Conservation (phyloP, 1,140 invertebrate species). For the Fopius arisanus region DNA sequence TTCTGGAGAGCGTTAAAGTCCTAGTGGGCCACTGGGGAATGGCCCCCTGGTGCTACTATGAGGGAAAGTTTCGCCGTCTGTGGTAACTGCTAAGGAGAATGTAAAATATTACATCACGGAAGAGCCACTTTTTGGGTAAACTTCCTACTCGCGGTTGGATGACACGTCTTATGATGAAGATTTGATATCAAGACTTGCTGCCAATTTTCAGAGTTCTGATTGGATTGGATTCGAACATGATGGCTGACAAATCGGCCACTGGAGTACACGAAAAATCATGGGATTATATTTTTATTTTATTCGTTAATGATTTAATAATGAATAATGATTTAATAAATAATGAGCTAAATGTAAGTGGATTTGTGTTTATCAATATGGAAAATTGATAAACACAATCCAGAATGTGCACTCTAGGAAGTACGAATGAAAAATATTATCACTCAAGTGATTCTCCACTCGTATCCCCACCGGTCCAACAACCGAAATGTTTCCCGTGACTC, state of each 20-base stretch:
- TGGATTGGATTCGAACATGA: too few relatives aligned
- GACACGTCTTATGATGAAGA: background rate
- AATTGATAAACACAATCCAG: too few relatives aligned
- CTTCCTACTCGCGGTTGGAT: constrained; percentile 28
- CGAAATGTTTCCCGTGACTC: constrained; percentile 8
- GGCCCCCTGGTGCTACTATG: constrained; percentile 21
- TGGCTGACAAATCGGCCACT: too few relatives aligned
- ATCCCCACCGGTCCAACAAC: constrained; percentile 14
- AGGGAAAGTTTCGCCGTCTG: constrained; percentile 43
- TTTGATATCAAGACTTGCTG: background rate
- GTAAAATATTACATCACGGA: constrained; percentile 49
- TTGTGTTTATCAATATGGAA: too few relatives aligned
- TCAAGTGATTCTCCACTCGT: background rate
- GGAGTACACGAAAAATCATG: too few relatives aligned
- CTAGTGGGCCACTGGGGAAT: background rate
- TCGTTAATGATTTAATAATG: too few relatives aligned
- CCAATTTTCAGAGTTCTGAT: too few relatives aligned
- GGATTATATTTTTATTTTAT: too few relatives aligned
- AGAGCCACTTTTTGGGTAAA: constrained; percentile 44
- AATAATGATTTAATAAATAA: too few relatives aligned
- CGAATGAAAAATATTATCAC: background rate
- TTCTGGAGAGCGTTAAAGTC: constrained; percentile 39
- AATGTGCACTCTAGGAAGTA: too few relatives aligned
- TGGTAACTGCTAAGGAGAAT: constrained; percentile 35
- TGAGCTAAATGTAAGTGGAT: too few relatives aligned